Conservation (phyloP, 2,888 invertebrate species). For the Drosophila paracracens region DNA sequence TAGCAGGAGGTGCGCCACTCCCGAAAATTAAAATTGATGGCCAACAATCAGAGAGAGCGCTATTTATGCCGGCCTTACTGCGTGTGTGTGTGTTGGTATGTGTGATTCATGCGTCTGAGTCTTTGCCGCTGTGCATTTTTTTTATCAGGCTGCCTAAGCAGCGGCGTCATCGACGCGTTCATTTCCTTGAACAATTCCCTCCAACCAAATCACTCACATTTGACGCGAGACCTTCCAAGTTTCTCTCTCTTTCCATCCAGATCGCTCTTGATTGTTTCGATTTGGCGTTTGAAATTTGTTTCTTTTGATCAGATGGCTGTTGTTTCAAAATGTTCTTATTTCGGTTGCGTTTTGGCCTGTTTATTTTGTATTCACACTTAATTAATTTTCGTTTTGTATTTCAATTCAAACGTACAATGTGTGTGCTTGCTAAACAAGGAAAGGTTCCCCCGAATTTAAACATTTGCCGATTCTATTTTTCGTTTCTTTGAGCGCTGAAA, state of each 20-base stretch:
- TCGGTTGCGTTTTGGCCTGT: conserved; percentile 38
- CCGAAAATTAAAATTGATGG: conserved; percentile 57
- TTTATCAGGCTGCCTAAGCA: conserved; percentile 61
- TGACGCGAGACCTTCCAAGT: conserved; percentile 60
- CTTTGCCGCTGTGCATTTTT: conserved; percentile 60
- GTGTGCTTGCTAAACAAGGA: conserved; percentile 25
- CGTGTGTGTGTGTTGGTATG: conserved; percentile 48
- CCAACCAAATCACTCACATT: conserved; percentile 31
- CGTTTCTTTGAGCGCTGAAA: conserved; percentile 17
- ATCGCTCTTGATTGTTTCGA: conserved; percentile 25
- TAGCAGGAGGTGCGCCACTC: conserved; percentile 55
- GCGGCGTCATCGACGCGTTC: conserved; percentile 57
- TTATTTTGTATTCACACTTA: conserved; percentile 67
- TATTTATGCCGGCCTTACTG: conserved; percentile 53
- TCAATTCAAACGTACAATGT: conserved; percentile 38
- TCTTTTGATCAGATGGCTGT: conserved; percentile 55
- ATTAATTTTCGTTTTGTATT: conserved; percentile 64
- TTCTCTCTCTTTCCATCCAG: conserved; percentile 5
- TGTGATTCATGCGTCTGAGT: conserved; percentile 74
- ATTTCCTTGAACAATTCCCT: conserved; percentile 61
- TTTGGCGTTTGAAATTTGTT: conserved; percentile 45
- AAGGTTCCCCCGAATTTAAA: conserved; percentile 32
- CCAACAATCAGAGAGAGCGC: conserved; percentile 23
- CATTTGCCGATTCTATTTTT: conserved; percentile 12
- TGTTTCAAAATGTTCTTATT: conserved; percentile 34